Percentiles rank a stretch among this genome's conserved stretches.
Conservation (phyloP, 2,888 invertebrate species). For the Endotricha flammealis region DNA sequence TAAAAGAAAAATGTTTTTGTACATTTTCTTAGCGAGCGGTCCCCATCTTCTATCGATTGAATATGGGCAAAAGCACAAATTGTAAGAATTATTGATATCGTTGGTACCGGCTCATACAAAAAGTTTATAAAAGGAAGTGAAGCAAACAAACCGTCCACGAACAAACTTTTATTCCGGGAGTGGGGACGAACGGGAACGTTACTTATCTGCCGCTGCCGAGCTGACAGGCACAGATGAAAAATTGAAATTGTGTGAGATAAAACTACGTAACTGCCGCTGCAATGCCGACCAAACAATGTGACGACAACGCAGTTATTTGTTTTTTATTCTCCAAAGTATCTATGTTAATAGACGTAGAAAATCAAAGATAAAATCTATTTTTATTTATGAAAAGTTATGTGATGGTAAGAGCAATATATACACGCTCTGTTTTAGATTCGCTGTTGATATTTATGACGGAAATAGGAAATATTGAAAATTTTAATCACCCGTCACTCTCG, state of each 20-base stretch:
- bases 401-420: too few species aligned
- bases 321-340: too few species aligned
- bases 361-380: too few species aligned
- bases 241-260: slow-evolving; percentile 78
- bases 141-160: slow-evolving; percentile 69
- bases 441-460: too few species aligned
- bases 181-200: slow-evolving; percentile 61
- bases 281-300: slow-evolving; percentile 62
- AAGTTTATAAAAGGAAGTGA: slow-evolving; percentile 74
- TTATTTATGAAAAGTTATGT: too few species aligned
- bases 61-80: slow-evolving; percentile 52
- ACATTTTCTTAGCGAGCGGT: slow-evolving; percentile 23
- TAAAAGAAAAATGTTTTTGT: slow-evolving; percentile 20
- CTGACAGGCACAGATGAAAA: slow-evolving; percentile 78
- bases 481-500: too few species aligned
- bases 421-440: too few species aligned
- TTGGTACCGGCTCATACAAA: slow-evolving; percentile 52
- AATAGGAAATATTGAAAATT: too few species aligned
- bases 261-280: slow-evolving; percentile 71
- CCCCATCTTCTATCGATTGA: slow-evolving; percentile 40
- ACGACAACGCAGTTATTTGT: slow-evolving; percentile 36
- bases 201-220: slow-evolving; percentile 72
- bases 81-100: slow-evolving; percentile 72
- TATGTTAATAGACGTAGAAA: too few species aligned
- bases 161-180: slow-evolving; percentile 68